Conservation (phyloP, 1,140 invertebrate genomes). For the Scaptomyza pallida region DNA sequence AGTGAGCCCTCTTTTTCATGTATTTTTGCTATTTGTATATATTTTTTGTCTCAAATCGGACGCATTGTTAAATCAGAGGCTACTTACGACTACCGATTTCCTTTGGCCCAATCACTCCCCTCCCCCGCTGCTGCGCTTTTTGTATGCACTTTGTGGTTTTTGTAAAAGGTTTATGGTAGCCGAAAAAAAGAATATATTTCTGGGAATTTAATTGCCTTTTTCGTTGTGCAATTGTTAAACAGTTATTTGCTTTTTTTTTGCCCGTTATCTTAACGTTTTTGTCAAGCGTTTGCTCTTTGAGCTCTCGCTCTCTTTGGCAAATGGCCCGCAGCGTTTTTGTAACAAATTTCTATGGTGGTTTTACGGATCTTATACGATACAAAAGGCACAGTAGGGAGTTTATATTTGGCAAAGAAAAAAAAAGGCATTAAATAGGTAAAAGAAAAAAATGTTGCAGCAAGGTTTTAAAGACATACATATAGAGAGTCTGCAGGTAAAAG, state of each 20-base stretch:
- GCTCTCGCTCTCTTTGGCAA: conserved; percentile 43
- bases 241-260: conserved; percentile 23
- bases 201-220: conserved; percentile 76
- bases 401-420: not conserved
- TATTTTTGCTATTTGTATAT: conserved; percentile 42
- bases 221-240: conserved; percentile 45
- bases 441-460: not conserved
- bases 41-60: conserved; percentile 43
- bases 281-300: conserved; percentile 31
- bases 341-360: conserved; percentile 54
- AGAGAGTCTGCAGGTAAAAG: not conserved
- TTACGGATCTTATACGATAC: conserved; percentile 54
- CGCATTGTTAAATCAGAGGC: conserved; percentile 18
- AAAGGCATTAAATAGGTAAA: not conserved
- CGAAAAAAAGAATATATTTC: conserved; percentile 36
- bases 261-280: conserved; percentile 41
- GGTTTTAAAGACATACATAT: not conserved
- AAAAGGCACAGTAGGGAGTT: conserved; percentile 38
- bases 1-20: conserved; percentile 16
- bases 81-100: conserved; percentile 60
- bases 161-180: conserved; percentile 23
- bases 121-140: conserved; percentile 52
- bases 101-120: conserved; percentile 10
- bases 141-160: conserved; percentile 72
- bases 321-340: conserved; percentile 69